Conservation (phyloP, 2,797 vertebrate genomes). For the Fratercula arctica region DNA sequence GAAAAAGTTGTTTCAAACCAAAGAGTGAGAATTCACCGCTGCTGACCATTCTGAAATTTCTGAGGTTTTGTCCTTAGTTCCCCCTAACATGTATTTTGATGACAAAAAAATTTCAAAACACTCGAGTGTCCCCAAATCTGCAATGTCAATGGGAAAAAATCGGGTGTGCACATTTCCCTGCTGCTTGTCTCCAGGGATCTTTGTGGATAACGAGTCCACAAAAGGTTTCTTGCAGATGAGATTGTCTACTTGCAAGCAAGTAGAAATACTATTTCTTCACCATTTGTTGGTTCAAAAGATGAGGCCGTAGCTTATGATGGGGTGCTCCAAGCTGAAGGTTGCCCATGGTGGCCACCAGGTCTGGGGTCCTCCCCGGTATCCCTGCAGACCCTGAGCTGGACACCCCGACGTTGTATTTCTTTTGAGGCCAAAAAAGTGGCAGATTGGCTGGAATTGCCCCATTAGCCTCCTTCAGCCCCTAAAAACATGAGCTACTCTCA, state of each 20-base stretch:
- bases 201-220: not conserved
- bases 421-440: not conserved
- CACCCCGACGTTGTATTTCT: not conserved
- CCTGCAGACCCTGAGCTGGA: not conserved
- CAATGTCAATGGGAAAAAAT: not conserved
- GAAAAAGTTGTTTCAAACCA: slow-evolving; percentile 16
- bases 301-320: not conserved
- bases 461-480: not conserved
- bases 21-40: slow-evolving; percentile 4
- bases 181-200: not conserved
- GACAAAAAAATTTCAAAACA: not conserved
- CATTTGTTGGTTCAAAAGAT: not conserved
- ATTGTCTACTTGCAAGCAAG: not conserved
- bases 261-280: not conserved
- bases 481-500: not conserved
- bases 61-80: not conserved
- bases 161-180: not conserved
- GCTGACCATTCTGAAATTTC: not conserved
- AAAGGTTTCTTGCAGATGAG: not conserved
- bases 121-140: not conserved
- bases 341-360: not conserved
- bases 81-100: not conserved
- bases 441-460: accelerated
- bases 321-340: not conserved
- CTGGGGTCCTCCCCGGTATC: not conserved